phyloP scores from a whole-genome alignment of 2,113 vertebrate species.

The Pyxicephalus adspersus region DNA sequence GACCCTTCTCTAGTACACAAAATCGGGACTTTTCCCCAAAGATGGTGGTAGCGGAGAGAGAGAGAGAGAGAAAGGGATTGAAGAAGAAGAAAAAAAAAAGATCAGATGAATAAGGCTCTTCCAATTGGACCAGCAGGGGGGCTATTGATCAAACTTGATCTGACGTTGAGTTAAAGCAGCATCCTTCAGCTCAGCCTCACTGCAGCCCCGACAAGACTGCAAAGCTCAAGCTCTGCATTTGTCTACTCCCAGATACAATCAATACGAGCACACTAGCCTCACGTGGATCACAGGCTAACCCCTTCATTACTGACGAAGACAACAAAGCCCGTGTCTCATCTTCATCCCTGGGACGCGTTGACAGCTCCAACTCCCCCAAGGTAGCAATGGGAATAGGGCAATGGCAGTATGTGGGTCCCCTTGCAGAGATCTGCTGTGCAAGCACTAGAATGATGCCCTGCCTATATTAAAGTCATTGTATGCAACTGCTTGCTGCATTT shows the following conservation, averaged over 20 bases:
- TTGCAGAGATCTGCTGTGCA: no score
- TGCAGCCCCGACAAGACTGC: conserved; percentile 65
- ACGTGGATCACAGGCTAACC: conserved; percentile 68
- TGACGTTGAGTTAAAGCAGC: conserved; percentile 80
- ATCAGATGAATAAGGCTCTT: conserved; percentile 74
- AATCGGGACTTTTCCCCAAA: conserved; percentile 70
- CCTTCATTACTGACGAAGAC: conserved; percentile 55
- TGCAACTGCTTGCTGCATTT: no score
- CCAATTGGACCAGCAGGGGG: conserved; percentile 82
- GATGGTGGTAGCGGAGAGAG: conserved; percentile 74
- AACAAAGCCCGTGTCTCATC: not conserved
- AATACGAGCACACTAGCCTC: conserved; percentile 71
- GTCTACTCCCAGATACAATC: conserved; percentile 70
- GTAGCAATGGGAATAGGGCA: no score
- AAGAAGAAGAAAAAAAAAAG: conserved; percentile 55
- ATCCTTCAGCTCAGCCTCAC: conserved; percentile 64
- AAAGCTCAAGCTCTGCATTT: conserved; percentile 68
- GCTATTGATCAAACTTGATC: conserved; percentile 91
- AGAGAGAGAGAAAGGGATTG: conserved; percentile 59
- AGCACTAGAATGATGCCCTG: no score
- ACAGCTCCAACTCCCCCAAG: no score
- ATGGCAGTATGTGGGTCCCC: no score
- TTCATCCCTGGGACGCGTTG: no score
- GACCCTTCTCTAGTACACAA: conserved; percentile 57
- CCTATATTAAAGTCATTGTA: no score